These are phyloP conservation scores for Gonioctena quinquepunctata DNA, from an alignment of 1,140 invertebrate genomes.

Conservation along the genomic window DNA sequence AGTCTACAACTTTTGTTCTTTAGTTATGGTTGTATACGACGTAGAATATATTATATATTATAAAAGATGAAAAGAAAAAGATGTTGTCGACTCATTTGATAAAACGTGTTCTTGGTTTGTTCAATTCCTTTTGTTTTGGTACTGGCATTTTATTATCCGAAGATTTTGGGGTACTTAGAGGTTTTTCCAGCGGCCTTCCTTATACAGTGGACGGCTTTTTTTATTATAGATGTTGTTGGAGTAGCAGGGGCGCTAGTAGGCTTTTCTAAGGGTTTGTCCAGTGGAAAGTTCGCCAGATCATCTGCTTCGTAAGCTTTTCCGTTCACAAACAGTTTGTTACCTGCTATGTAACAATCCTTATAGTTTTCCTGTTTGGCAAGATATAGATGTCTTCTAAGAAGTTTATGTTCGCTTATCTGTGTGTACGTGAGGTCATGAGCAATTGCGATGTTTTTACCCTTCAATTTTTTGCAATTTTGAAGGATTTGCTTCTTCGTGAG, in stretches of 20 bases:
- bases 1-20: background rate
- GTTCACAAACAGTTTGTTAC: background rate
- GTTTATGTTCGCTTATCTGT: background rate
- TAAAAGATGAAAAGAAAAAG: background rate
- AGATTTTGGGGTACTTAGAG: background rate
- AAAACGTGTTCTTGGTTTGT: background rate
- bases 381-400: constrained; percentile 4
- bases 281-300: background rate
- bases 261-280: background rate
- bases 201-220: background rate
- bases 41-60: background rate
- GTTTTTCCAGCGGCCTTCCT: background rate
- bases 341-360: background rate
- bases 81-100: background rate
- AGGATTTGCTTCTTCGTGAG: background rate
- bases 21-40: background rate
- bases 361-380: background rate
- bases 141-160: background rate
- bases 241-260: background rate
- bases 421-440: background rate
- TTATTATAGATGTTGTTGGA: background rate
- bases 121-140: background rate
- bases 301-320: background rate
- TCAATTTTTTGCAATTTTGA: constrained; percentile 6
- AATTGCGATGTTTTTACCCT: background rate